These are phyloP conservation scores for Agrypnus murinus DNA, from an alignment of 2,888 invertebrate species.

Conservation along the genomic window DNA sequence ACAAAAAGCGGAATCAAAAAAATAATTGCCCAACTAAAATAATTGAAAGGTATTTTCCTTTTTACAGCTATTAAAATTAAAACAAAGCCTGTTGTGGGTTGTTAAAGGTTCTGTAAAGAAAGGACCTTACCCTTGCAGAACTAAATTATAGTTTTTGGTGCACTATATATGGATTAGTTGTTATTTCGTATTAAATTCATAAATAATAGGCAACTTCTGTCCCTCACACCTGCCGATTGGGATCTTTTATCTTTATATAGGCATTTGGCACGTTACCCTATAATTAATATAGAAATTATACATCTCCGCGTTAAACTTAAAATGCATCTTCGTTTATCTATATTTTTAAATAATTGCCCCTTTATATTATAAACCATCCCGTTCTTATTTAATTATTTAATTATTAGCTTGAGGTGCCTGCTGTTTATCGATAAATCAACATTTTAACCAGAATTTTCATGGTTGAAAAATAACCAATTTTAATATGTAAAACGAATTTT, in stretches of 20 bases:
- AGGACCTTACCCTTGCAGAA: slow-evolving; percentile 9
- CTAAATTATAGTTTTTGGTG: slow-evolving; percentile 28
- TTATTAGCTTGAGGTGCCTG: slow-evolving; percentile 30
- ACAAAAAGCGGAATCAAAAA: too few species aligned
- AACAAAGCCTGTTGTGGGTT: neutral
- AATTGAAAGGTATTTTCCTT: too few species aligned
- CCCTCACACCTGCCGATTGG: slow-evolving; percentile 55
- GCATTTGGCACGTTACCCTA: slow-evolving; percentile 59
- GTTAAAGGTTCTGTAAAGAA: slow-evolving; percentile 12
- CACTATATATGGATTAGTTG: slow-evolving; percentile 35
- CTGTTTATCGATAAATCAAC: slow-evolving; percentile 44
- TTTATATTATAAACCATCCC: slow-evolving; percentile 47
- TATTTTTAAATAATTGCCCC: slow-evolving; percentile 51
- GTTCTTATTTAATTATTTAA: slow-evolving; percentile 46
- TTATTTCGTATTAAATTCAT: slow-evolving; percentile 53
- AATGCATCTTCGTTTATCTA: slow-evolving; percentile 51
- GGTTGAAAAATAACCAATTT: slow-evolving; percentile 25
- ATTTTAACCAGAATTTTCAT: slow-evolving; percentile 32
- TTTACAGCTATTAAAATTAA: too few species aligned
- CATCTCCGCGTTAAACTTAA: slow-evolving; percentile 48
- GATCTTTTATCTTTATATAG: slow-evolving; percentile 56
- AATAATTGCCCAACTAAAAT: too few species aligned
- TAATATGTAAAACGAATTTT: slow-evolving; percentile 23
- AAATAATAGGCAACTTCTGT: slow-evolving; percentile 55
- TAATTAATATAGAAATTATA: slow-evolving; percentile 61